Evolutionary conservation across 1,140 invertebrate genomes (phyloP).

Genomic region (Ericerus pela): DNA sequence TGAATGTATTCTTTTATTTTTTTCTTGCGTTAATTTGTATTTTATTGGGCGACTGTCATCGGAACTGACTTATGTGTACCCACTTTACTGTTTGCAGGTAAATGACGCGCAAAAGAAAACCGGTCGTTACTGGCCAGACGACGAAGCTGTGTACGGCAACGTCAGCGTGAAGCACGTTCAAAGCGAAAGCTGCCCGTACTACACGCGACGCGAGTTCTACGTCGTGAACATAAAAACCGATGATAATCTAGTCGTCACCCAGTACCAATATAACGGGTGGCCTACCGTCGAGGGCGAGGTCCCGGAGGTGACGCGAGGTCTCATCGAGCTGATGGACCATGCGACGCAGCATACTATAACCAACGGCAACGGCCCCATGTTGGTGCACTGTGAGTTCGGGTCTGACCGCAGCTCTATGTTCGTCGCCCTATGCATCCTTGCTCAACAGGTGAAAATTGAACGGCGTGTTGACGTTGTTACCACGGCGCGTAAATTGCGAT

Average conservation of each 20-base stretch:
- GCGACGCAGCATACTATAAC: conserved; percentile 29
- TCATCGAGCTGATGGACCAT: conserved; percentile 63
- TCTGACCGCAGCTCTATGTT: conserved; percentile 79
- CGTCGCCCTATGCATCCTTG: conserved; percentile 67
- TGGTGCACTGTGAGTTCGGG: conserved; percentile 71
- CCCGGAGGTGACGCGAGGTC: conserved; percentile 65
- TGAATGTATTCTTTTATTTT: no score
- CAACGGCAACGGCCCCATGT: conserved; percentile 38
- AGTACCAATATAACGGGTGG: conserved; percentile 81
- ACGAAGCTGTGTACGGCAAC: conserved; percentile 64
- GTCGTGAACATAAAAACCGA: conserved; percentile 62
- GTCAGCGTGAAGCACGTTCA: conserved; percentile 72
- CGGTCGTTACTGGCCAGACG: conserved; percentile 82
- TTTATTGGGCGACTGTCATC: no score
- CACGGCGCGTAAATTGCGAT: conserved; percentile 62
- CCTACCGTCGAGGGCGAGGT: conserved; percentile 72
- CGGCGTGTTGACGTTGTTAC: conserved; percentile 73
- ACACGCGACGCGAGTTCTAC: conserved; percentile 64
- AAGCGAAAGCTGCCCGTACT: conserved; percentile 74
- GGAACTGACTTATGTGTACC: no score
- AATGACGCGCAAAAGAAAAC: conserved; percentile 59
- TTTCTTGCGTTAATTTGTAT: no score
- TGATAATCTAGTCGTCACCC: conserved; percentile 55
- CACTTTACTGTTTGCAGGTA: no score
- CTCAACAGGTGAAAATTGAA: conserved; percentile 65